A percentile compares a stretch with the other conserved stretches of the same genome.
phyloP scores from a whole-genome alignment of 1,140 invertebrate genomes.

The Tetragonula clypearis region DNA sequence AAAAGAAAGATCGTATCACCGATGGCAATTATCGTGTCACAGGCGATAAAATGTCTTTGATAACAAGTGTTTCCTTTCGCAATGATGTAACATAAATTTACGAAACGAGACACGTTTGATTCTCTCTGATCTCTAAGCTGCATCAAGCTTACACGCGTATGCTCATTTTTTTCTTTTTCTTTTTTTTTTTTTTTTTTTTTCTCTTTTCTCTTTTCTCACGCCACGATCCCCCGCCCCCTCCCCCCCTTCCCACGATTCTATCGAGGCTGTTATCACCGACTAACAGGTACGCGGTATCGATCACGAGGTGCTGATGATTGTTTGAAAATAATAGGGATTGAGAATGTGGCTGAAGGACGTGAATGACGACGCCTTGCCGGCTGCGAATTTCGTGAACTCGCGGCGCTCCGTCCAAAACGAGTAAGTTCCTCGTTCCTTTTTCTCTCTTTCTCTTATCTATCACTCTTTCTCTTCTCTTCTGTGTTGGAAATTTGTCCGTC shows the following conservation, averaged over 20 bases:
- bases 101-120: neutral
- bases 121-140: neutral
- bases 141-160: neutral
- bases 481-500: neutral
- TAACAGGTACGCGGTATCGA: constrained; percentile 42
- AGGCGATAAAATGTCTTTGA: neutral
- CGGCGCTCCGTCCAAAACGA: constrained; percentile 59
- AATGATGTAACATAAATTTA: neutral
- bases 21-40: neutral
- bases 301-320: constrained; percentile 47
- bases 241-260: too few species aligned
- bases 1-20: neutral
- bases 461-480: constrained; percentile 4
- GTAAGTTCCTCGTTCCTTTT: constrained; percentile 58
- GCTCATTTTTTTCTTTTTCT: neutral
- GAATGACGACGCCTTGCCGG: constrained; percentile 50
- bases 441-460: too few species aligned
- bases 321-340: constrained; percentile 51
- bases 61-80: neutral
- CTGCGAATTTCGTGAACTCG: constrained; percentile 60
- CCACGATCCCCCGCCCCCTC: neutral
- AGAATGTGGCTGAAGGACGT: constrained; percentile 69
- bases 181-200: neutral
- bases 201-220: neutral
- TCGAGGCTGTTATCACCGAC: constrained; percentile 29